These are phyloP conservation scores for Cisticola juncidis DNA, from an alignment of 2,113 vertebrate species.

Conservation along the genomic window DNA sequence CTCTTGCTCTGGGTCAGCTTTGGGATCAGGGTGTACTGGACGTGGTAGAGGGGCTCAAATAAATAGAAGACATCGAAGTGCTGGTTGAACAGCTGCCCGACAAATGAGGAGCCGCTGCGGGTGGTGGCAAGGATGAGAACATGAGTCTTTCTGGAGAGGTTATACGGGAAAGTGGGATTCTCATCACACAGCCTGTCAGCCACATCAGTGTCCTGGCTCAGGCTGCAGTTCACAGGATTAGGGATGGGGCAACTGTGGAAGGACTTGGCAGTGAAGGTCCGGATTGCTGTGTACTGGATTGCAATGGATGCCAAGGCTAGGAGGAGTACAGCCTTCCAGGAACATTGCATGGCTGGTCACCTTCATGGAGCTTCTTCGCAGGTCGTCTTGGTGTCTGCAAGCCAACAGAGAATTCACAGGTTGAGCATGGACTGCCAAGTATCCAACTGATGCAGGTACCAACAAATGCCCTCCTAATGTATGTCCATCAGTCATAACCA, in stretches of 20 bases:
- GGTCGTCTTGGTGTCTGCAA: conserved; percentile 57
- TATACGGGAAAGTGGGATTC: conserved; percentile 82
- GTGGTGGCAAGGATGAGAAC: conserved; percentile 94
- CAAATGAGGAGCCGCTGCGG: conserved; percentile 92
- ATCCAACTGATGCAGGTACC: background rate
- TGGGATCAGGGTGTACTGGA: conserved; percentile 90
- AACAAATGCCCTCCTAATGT: background rate
- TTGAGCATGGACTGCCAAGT: background rate
- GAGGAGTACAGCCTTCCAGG: conserved; percentile 98
- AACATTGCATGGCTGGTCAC: conserved; percentile 98
- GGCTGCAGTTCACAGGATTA: conserved; percentile 84
- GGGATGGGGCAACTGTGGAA: conserved; percentile 89
- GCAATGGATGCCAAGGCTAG: conserved; percentile 95
- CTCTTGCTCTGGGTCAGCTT: conserved; percentile 87
- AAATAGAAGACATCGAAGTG: conserved; percentile 96
- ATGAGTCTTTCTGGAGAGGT: conserved; percentile 88
- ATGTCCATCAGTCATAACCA: background rate
- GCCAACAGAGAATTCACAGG: conserved; percentile 27
- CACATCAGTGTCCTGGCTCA: conserved; percentile 82
- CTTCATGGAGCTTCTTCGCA: conserved; percentile 84
- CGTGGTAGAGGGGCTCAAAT: conserved; percentile 97
- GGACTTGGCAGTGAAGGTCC: conserved; percentile 93
- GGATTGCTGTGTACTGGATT: conserved; percentile 97
- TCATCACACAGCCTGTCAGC: conserved; percentile 88
- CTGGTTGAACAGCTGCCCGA: conserved; percentile 97